Evolutionary conservation across 2,797 vertebrate genomes (phyloP).

Genomic region (Fringilla coelebs): DNA sequence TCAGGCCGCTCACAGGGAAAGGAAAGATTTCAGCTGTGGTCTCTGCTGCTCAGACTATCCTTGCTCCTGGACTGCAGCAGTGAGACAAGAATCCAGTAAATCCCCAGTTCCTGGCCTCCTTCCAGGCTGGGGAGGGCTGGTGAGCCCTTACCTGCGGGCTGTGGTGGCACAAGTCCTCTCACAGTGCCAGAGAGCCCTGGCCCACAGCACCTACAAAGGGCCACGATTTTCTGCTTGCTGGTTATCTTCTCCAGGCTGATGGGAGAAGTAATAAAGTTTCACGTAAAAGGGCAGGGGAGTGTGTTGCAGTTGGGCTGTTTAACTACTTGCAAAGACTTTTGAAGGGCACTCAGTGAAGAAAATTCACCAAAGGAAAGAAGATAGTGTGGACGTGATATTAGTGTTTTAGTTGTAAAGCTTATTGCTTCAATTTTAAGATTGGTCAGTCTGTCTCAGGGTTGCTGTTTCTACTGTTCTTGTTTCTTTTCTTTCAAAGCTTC

Average conservation of each 20-base stretch:
- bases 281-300: not conserved
- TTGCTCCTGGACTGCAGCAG: not conserved
- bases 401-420: not conserved
- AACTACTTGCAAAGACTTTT: not conserved
- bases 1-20: not conserved
- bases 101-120: not conserved
- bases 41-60: not conserved
- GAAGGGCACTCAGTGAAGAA: not conserved
- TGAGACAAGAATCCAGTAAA: not conserved
- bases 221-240: not conserved
- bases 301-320: not conserved
- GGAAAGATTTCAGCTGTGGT: fast-evolving
- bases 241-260: not conserved
- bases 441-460: not conserved
- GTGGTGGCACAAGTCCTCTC: not conserved
- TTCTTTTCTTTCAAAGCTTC: not conserved
- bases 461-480: not conserved
- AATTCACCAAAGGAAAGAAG: not conserved
- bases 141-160: not conserved
- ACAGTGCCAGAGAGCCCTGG: not conserved
- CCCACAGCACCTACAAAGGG: fast-evolving
- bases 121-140: fast-evolving
- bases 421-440: not conserved
- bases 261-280: not conserved
- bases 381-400: not conserved